Evolutionary conservation across 2,888 invertebrate genomes (phyloP), one percentile per base, ranked within the genome.

Genomic region (Ormyrus rosae): DNA sequence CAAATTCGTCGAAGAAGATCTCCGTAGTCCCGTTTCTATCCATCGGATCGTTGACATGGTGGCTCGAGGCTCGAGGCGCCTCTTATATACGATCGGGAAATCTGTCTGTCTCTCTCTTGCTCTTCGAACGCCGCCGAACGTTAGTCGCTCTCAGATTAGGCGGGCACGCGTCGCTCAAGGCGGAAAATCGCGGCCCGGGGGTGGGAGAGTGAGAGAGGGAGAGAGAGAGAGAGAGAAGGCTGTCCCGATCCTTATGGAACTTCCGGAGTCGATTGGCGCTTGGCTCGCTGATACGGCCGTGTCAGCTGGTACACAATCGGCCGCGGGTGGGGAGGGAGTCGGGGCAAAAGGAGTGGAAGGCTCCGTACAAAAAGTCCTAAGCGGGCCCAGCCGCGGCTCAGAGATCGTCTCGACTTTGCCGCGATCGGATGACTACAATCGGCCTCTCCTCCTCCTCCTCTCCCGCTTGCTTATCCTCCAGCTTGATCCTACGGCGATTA

Each of bases 21-120:
- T 80, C 77, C 55, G 81, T 82, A 83, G 83, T 77, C 83, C 84
- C 83, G 83, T 83, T 84, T 83, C 83, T 83, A 87, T 86, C 86
- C 86, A 87, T 86, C 86, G 86, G 86, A 86, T 83, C 68, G 85
- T 85, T 75, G 85, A 85, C 87, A 87, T 87, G 82, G 71, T 84
- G 46, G 76, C 13, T 7, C 10, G 13, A 55, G 65, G 60, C 67
- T n/a, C 7, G 67, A 0, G 73, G 51, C 55, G 77, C 67, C 71
- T 63, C 76, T 81, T 81, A 51, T 81, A 79, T 80, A 80, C 76
- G 67, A 46, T 67, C 68, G 78, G 60, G 67, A 67, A 78, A 78
- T 53, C 34, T 48, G 48, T 13, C 68, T 46, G 65, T 19, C 19
- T 19, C 19, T 19, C 1, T 19, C 19, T 19, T 2, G 19, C 19